phyloP scores from a whole-genome alignment of 2,797 vertebrate species.

The Urophycis tenuis region DNA sequence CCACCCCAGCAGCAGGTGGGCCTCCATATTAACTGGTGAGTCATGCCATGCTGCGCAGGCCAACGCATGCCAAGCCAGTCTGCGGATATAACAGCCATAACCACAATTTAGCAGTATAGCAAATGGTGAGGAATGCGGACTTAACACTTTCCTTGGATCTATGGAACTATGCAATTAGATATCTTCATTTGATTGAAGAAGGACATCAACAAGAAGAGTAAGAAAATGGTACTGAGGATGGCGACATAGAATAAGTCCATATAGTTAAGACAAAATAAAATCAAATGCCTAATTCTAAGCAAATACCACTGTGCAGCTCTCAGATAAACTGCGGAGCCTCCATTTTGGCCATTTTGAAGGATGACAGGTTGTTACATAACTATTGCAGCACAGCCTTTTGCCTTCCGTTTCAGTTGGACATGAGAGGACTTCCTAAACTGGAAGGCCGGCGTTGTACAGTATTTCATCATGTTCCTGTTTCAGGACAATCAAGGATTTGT shows the following conservation, averaged over 20 bases:
- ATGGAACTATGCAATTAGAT: not conserved
- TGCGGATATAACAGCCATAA: not conserved
- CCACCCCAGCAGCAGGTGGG: not conserved
- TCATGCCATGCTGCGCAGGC: not conserved
- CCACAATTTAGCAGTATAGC: not conserved
- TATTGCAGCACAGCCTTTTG: not conserved
- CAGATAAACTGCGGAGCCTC: constrained; percentile 7
- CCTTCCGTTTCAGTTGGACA: not conserved
- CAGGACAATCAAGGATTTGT: not conserved
- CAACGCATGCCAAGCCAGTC: not conserved
- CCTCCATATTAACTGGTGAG: not conserved
- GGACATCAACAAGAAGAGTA: too few species aligned
- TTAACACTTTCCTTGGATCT: not conserved
- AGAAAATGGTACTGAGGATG: not conserved
- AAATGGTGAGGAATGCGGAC: not conserved
- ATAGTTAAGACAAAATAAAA: not conserved
- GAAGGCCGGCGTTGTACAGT: not conserved
- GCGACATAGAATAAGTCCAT: not conserved
- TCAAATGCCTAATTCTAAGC: not conserved
- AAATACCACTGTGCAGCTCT: not conserved
- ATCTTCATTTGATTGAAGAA: too few species aligned
- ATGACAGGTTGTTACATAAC: constrained; percentile 18
- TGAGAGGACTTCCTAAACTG: not conserved
- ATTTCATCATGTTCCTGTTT: not conserved
- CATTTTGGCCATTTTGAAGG: constrained; percentile 23